These are phyloP conservation scores for Chymomyza amoena DNA, from an alignment of 2,888 invertebrate species.

Conservation along the genomic window DNA sequence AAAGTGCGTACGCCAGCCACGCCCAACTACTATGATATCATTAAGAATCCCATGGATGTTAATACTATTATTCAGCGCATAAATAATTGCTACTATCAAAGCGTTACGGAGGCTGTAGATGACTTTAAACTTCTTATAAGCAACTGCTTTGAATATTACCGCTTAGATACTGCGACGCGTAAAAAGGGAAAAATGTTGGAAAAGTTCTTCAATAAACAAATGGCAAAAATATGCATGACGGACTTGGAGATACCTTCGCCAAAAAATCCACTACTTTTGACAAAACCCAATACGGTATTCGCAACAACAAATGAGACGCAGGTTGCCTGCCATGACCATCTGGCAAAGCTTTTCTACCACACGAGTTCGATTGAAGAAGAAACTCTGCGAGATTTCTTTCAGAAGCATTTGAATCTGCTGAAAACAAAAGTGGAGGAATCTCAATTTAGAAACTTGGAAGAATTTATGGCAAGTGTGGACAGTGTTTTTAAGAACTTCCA, in stretches of 20 bases:
- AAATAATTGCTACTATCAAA: constrained; percentile 34
- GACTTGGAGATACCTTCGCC: constrained; percentile 16
- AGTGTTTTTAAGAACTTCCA: constrained; percentile 17
- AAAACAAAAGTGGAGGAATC: constrained; percentile 35
- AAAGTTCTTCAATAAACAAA: constrained; percentile 25
- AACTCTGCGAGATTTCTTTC: constrained; percentile 32
- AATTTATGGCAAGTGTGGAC: constrained; percentile 31
- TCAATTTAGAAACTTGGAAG: constrained; percentile 27
- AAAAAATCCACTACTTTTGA: constrained; percentile 24
- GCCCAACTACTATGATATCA: constrained; percentile 35
- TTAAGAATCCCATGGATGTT: constrained; percentile 38
- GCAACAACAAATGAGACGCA: neutral
- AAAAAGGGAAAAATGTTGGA: constrained; percentile 41
- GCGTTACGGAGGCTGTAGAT: constrained; percentile 14
- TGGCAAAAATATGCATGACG: constrained; percentile 23
- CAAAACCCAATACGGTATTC: too few species aligned
- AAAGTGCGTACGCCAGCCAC: constrained; percentile 27
- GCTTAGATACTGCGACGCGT: constrained; percentile 7
- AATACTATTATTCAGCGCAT: constrained; percentile 39
- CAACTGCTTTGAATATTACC: constrained; percentile 41
- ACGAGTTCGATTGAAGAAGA: constrained; percentile 22
- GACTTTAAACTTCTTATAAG: constrained; percentile 30
- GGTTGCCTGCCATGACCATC: constrained; percentile 15
- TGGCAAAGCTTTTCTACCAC: constrained; percentile 20
- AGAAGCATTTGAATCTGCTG: constrained; percentile 32